phyloP scores from a whole-genome alignment of 2,888 invertebrate genomes.

The Xanthia icteritia region DNA sequence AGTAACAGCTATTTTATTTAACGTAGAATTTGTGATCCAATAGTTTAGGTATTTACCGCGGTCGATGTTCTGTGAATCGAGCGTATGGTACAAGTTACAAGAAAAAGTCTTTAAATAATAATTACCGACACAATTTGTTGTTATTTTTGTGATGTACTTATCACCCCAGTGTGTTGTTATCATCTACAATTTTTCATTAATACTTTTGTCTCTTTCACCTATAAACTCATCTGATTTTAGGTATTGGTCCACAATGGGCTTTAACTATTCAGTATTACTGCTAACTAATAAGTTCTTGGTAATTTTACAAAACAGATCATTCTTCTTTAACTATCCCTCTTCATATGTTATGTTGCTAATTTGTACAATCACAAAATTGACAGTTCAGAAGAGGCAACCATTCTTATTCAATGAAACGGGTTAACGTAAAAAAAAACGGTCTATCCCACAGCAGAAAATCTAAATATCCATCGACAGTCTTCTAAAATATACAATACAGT shows the following conservation, averaged over 20 bases:
- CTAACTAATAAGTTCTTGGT: not conserved
- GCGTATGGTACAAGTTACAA: constrained; percentile 38
- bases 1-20: constrained; percentile 39
- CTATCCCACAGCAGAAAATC: not conserved
- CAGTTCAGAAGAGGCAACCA: not conserved
- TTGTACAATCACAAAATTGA: not conserved
- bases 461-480: not conserved
- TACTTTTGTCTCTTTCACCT: not conserved
- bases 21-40: constrained; percentile 38
- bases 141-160: not conserved
- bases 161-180: not conserved
- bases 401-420: not conserved
- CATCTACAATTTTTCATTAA: not conserved
- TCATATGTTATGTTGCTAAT: not conserved
- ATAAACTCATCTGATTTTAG: not conserved
- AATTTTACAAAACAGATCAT: not conserved
- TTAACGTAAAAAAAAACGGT: not conserved
- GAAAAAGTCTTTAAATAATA: not conserved
- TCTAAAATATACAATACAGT: constrained; percentile 20
- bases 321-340: not conserved
- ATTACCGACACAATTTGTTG: not conserved
- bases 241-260: too few species aligned
- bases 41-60: constrained; percentile 46
- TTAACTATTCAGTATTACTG: not conserved
- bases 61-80: constrained; percentile 43